Conservation (phyloP, 2,888 invertebrate species). For the Ormia ochracea region DNA sequence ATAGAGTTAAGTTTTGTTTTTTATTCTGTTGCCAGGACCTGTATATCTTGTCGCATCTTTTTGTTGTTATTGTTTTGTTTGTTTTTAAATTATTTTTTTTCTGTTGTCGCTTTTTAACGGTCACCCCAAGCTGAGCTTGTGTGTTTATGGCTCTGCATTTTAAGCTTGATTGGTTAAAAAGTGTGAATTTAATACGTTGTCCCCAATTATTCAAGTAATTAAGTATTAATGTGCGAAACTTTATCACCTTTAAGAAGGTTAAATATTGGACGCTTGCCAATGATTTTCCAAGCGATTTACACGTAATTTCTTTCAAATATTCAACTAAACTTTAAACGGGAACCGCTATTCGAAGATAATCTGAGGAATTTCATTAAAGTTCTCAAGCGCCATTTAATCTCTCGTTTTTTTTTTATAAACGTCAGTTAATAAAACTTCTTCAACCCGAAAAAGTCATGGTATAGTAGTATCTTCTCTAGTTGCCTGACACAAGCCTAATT, state of each 20-base stretch:
- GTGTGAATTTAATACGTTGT: constrained; percentile 73
- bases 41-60: constrained; percentile 40
- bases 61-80: neutral
- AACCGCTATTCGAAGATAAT: neutral
- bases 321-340: neutral
- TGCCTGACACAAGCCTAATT: too few relatives aligned
- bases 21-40: constrained; percentile 18
- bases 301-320: constrained; percentile 2
- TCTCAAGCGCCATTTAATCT: constrained; percentile 30
- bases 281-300: constrained; percentile 73
- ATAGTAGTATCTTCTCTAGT: too few relatives aligned
- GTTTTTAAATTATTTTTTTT: neutral
- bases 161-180: constrained; percentile 57
- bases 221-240: constrained; percentile 75
- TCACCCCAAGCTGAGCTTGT: constrained; percentile 10
- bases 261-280: constrained; percentile 57
- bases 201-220: constrained; percentile 75
- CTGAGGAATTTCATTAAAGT: neutral
- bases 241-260: constrained; percentile 72
- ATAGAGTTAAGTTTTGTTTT: neutral
- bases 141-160: constrained; percentile 42
- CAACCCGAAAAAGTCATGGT: too few relatives aligned
- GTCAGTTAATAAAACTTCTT: too few relatives aligned
- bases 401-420: neutral
- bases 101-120: neutral